phyloP scores from a whole-genome alignment of 2,797 vertebrate genomes.

The Lepus oiostolus region DNA sequence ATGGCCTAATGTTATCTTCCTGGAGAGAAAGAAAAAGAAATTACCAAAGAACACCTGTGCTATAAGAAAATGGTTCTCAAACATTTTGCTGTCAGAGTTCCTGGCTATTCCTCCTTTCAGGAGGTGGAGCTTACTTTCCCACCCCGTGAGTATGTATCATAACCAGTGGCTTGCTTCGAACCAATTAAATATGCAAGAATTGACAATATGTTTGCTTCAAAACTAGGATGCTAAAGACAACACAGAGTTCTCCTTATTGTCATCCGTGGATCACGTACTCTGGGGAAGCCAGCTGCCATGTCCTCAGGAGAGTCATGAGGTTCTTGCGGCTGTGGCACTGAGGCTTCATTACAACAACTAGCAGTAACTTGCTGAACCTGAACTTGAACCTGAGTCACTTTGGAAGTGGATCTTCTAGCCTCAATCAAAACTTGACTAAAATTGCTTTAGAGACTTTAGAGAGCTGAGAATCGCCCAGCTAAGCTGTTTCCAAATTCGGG shows the following conservation, averaged over 20 bases:
- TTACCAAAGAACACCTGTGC: not conserved
- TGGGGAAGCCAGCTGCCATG: not conserved
- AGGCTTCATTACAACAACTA: not conserved
- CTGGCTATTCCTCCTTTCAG: not conserved
- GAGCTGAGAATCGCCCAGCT: not conserved
- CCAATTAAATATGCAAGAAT: not conserved
- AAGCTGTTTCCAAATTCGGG: not conserved
- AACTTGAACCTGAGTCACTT: not conserved
- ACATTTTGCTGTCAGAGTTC: not conserved
- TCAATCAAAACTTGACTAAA: not conserved
- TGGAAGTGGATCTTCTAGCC: not conserved
- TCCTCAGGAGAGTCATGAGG: not conserved
- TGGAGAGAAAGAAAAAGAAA: slow-evolving; percentile 11
- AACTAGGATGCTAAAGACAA: not conserved
- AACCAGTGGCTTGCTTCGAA: not conserved
- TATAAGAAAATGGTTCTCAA: not conserved
- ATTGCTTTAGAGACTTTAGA: not conserved
- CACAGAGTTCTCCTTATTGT: not conserved
- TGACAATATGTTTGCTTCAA: not conserved
- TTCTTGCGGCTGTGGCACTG: not conserved
- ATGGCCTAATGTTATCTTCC: not conserved
- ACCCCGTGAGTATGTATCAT: not conserved
- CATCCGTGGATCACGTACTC: not conserved
- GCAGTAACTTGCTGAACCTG: not conserved
- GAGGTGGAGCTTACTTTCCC: not conserved